Base-by-base conservation (phyloP, 2,888 invertebrate species). In the Harpalus rubripes region DNA sequence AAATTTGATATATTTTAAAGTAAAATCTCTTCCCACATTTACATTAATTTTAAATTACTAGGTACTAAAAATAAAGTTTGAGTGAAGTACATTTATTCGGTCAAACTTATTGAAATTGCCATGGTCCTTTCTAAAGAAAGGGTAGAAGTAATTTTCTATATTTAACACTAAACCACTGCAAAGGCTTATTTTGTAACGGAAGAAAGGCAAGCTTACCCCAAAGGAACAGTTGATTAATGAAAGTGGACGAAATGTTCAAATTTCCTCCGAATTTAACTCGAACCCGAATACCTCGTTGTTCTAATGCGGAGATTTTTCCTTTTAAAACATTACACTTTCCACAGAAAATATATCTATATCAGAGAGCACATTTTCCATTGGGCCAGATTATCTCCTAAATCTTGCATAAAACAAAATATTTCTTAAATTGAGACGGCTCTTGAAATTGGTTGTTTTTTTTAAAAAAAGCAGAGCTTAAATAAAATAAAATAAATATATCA, bases 181-280 rank as follows among this genome's bases (percentile, higher is more conserved):
- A 52, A 52, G 44, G 44, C 44, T 52, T 52, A 52, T 52, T 10
- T 52, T 52, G 44, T 10, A 52, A 8, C 10, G 12, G 0, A 52
- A 52, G 44, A 52, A 52, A 10, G 44, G 10, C 44, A 10, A 52
- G 10, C 10, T 2, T 52, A 52, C 12, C 12, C 44, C 12, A 52
- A 52, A 52, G 44, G 44, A 8, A 52, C 5, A 52, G 44, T 10
- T 52, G 44, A 52, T 52, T 52, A 52, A 52, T 12, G 44, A 52
- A 52, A 52, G 44, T 52, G 44, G 44, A 12, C 44, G 44, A 52
- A 52, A 52, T 52, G 44, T 52, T 52, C 44, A 52, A 52, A 52
- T 52, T 52, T 52, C 44, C 44, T 52, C 12, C 8, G 44, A 52
- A 52, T 52, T 52, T 52, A 52, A 52, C 12, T 8, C 12, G 12